Evolutionary conservation across 2,797 vertebrate genomes (phyloP).

Genomic region (Crenuchus spilurus): DNA sequence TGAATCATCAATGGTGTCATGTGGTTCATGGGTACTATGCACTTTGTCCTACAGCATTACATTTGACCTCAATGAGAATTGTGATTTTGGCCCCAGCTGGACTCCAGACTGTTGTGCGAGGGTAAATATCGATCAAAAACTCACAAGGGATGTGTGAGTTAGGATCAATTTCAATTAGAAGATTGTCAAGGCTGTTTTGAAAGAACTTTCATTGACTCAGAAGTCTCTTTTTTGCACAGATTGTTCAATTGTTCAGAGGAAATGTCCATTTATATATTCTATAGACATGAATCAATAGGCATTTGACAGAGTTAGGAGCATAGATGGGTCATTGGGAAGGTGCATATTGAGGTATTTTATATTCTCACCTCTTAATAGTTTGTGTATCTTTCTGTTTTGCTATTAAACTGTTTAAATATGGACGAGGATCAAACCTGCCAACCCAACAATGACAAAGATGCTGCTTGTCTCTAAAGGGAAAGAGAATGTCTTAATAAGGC

Average conservation of each 20-base stretch:
- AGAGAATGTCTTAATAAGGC: conserved; percentile 60
- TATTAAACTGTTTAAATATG: neutral
- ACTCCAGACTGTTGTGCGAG: neutral
- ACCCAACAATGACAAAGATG: conserved; percentile 43
- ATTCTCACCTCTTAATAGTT: neutral
- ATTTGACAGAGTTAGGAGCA: neutral
- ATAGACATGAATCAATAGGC: neutral
- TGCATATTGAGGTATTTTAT: neutral
- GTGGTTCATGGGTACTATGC: neutral
- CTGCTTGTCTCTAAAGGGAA: conserved; percentile 48
- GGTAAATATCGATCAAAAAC: conserved; percentile 7
- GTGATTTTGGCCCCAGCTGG: neutral
- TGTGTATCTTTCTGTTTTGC: neutral
- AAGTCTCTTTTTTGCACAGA: conserved; percentile 21
- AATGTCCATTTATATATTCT: neutral
- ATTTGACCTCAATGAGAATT: neutral
- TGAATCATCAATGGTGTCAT: conserved; percentile 1
- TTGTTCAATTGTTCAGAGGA: neutral
- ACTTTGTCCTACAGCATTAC: neutral
- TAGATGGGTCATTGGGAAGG: neutral
- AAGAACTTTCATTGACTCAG: conserved; percentile 23
- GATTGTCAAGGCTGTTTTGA: conserved; percentile 56
- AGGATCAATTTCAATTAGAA: conserved; percentile 34
- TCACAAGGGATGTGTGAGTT: conserved; percentile 12
- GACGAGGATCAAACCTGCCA: conserved; percentile 29